phyloP scores from a whole-genome alignment of 1,140 invertebrate genomes.

The Neodiprion virginianus region DNA sequence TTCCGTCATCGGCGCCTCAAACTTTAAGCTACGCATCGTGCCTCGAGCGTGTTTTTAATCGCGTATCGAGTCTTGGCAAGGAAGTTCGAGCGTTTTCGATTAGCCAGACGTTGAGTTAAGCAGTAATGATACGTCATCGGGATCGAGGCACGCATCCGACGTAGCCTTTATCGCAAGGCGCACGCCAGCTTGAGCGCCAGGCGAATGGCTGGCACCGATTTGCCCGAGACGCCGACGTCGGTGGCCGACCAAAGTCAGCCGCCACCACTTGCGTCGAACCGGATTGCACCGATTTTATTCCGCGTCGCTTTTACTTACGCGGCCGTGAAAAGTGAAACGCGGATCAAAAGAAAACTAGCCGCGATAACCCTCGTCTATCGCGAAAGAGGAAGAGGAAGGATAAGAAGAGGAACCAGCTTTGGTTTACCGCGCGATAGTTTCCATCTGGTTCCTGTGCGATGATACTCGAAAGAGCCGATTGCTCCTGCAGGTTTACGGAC shows the following conservation, averaged over 20 bases:
- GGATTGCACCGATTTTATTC: neutral
- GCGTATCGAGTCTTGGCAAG: too few species aligned
- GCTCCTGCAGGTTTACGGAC: neutral
- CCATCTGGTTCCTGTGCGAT: neutral
- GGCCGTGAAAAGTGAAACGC: neutral
- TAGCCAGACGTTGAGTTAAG: too few species aligned
- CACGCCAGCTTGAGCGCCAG: neutral
- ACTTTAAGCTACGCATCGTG: too few species aligned
- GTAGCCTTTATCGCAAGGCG: neutral
- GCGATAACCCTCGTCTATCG: neutral
- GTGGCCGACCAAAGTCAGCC: neutral
- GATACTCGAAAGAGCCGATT: conserved; percentile 4
- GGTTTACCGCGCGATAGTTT: too few species aligned
- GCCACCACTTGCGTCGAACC: neutral
- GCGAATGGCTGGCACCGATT: conserved; percentile 4
- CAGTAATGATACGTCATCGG: too few species aligned
- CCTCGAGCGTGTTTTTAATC: too few species aligned
- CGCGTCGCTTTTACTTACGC: neutral
- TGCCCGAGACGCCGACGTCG: neutral
- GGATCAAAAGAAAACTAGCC: neutral
- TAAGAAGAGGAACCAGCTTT: too few species aligned
- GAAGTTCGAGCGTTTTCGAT: too few species aligned
- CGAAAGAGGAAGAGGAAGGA: too few species aligned
- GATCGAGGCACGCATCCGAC: neutral
- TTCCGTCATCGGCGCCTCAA: too few species aligned